Evolutionary conservation across 2,113 vertebrate species (phyloP).

Genomic region (Burhinus oedicnemus): DNA sequence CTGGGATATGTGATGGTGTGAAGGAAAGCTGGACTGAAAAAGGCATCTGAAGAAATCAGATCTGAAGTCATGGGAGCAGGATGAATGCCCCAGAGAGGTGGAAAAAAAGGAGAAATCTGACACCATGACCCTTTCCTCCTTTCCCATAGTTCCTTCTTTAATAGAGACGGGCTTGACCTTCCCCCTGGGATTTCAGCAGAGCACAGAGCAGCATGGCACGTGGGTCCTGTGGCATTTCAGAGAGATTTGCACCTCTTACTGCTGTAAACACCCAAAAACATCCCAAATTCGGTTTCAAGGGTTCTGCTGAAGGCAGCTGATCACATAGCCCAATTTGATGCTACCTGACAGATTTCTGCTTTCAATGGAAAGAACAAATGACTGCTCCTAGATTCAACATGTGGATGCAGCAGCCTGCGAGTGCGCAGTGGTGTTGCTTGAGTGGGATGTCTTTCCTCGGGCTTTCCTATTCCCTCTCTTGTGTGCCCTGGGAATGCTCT

Average conservation of each 20-base stretch:
- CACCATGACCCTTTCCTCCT: conserved; percentile 40
- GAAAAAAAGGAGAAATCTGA: conserved; percentile 41
- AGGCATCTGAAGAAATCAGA: conserved; percentile 52
- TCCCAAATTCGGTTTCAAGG: neutral
- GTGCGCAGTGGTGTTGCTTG: rapidly evolving
- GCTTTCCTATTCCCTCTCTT: neutral
- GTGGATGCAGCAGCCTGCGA: neutral
- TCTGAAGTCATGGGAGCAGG: conserved; percentile 55
- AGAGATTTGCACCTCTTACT: neutral
- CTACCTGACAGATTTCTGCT: neutral
- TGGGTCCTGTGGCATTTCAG: neutral
- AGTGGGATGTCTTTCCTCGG: neutral
- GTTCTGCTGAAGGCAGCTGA: neutral
- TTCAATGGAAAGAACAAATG: neutral
- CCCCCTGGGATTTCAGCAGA: neutral
- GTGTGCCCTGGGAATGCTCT: conserved; percentile 26
- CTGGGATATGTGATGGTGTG: neutral
- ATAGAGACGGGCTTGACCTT: neutral
- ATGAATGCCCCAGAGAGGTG: conserved; percentile 45
- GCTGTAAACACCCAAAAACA: neutral
- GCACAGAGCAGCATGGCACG: neutral
- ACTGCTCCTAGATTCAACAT: neutral
- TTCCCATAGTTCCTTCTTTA: conserved; percentile 47
- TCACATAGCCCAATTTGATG: neutral
- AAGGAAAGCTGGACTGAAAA: conserved; percentile 46